phyloP scores from a whole-genome alignment of 2,888 invertebrate species.

The Ennomos fuscantarius region DNA sequence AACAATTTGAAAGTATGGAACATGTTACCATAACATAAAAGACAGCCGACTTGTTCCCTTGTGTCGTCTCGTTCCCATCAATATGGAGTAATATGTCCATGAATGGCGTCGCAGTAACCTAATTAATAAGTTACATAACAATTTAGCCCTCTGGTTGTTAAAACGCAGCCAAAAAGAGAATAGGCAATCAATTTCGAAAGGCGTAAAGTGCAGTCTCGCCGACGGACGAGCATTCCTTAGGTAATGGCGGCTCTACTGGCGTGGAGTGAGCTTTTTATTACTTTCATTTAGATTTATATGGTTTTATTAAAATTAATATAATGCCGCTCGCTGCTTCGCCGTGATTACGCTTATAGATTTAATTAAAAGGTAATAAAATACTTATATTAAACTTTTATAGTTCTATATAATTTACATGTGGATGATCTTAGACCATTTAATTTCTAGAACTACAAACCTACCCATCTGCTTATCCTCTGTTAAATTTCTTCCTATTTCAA shows the following conservation, averaged over 20 bases:
- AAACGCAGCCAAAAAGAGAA: slow-evolving; percentile 62
- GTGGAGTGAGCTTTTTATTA: slow-evolving; percentile 50
- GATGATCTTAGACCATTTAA: background rate
- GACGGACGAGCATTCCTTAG: slow-evolving; percentile 64
- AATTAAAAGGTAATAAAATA: slow-evolving; percentile 10
- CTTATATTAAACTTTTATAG: slow-evolving; percentile 8
- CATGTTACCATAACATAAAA: slow-evolving; percentile 35
- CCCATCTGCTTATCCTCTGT: too few relatives aligned
- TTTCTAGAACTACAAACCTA: background rate
- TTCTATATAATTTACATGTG: slow-evolving; percentile 2
- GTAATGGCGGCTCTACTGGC: slow-evolving; percentile 50
- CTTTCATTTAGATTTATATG: slow-evolving; percentile 18
- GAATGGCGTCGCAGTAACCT: slow-evolving; percentile 41
- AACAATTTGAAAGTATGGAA: slow-evolving; percentile 42
- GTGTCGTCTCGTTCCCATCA: slow-evolving; percentile 33
- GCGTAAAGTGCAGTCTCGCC: slow-evolving; percentile 67
- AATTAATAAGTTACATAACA: slow-evolving; percentile 64
- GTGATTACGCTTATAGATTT: slow-evolving; percentile 16
- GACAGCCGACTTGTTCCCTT: background rate
- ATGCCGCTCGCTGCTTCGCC: slow-evolving; percentile 1
- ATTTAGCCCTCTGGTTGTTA: slow-evolving; percentile 60
- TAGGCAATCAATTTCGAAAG: slow-evolving; percentile 67
- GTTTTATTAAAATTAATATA: slow-evolving; percentile 23
- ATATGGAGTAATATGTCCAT: slow-evolving; percentile 22
- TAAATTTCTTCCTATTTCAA: too few relatives aligned